phyloP scores from a whole-genome alignment of 2,888 invertebrate species.

The Zygothrica quintamaculata region DNA sequence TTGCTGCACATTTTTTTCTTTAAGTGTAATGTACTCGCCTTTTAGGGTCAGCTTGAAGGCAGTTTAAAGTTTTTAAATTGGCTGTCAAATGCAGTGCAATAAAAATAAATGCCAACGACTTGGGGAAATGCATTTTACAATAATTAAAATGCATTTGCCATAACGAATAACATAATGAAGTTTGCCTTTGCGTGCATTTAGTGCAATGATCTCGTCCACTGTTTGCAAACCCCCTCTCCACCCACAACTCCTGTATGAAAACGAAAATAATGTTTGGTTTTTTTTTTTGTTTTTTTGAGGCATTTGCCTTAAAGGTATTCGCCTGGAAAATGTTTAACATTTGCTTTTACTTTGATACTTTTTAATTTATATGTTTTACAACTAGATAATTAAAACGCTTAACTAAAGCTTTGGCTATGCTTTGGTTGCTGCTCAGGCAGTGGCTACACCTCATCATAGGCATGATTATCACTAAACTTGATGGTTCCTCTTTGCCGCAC shows the following conservation, averaged over 20 bases:
- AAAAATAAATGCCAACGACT: constrained; percentile 56
- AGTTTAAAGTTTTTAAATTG: constrained; percentile 68
- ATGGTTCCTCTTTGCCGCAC: constrained; percentile 75
- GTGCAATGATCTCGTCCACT: constrained; percentile 34
- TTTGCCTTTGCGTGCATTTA: constrained; percentile 34
- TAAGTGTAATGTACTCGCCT: constrained; percentile 22
- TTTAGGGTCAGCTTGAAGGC: constrained; percentile 68
- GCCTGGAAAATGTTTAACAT: constrained; percentile 21
- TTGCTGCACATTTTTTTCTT: too few relatives aligned
- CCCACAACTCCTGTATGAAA: constrained; percentile 2
- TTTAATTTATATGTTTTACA: constrained; percentile 57
- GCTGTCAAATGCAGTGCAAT: constrained; percentile 68
- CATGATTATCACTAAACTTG: constrained; percentile 77
- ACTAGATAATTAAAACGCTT: constrained; percentile 55
- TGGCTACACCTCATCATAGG: constrained; percentile 60
- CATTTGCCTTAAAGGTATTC: constrained; percentile 20
- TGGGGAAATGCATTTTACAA: too few relatives aligned
- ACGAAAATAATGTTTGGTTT: constrained; percentile 24
- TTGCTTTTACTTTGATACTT: constrained; percentile 44
- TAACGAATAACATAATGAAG: constrained; percentile 43
- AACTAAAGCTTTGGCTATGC: constrained; percentile 65
- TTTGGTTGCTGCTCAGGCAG: constrained; percentile 59
- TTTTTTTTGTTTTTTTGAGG: too few relatives aligned
- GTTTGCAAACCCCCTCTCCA: background rate
- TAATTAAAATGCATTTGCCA: constrained; percentile 54